These are phyloP conservation scores for Drosophila setosimentum DNA, from an alignment of 2,888 invertebrate genomes.

Conservation along the genomic window DNA sequence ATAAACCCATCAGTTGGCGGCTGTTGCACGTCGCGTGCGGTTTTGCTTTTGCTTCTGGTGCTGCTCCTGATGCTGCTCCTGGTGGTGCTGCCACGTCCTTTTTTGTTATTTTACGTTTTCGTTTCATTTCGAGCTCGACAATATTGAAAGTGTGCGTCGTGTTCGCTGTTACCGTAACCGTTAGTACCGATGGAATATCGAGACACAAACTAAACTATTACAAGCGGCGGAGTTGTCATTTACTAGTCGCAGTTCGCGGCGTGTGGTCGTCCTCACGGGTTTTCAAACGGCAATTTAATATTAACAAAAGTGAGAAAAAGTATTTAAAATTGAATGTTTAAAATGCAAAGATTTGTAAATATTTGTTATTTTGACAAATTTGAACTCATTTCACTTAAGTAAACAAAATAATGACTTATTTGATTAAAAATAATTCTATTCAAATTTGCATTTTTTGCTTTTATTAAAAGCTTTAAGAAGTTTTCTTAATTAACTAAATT, in stretches of 20 bases:
- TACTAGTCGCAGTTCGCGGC: slow-evolving; percentile 55
- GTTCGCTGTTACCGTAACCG: slow-evolving; percentile 27
- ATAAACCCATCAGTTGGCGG: slow-evolving; percentile 76
- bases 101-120: slow-evolving; percentile 4
- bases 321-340: neutral
- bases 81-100: slow-evolving; percentile 4
- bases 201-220: slow-evolving; percentile 32
- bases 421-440: neutral
- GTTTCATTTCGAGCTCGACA: slow-evolving; percentile 25
- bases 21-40: slow-evolving; percentile 81
- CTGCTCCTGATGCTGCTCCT: slow-evolving; percentile 23
- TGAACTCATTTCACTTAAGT: neutral
- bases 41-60: slow-evolving; percentile 46
- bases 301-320: slow-evolving; percentile 4
- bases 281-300: neutral
- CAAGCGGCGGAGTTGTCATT: slow-evolving; percentile 55
- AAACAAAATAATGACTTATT: neutral
- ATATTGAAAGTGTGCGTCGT: slow-evolving; percentile 59
- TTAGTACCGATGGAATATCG: slow-evolving; percentile 39
- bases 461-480: neutral
- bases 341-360: neutral
- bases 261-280: slow-evolving; percentile 53
- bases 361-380: neutral
- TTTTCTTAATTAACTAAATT: neutral
- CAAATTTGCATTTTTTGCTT: neutral